Evolutionary conservation across 1,140 invertebrate species (phyloP).

Genomic region (Fopius arisanus): DNA sequence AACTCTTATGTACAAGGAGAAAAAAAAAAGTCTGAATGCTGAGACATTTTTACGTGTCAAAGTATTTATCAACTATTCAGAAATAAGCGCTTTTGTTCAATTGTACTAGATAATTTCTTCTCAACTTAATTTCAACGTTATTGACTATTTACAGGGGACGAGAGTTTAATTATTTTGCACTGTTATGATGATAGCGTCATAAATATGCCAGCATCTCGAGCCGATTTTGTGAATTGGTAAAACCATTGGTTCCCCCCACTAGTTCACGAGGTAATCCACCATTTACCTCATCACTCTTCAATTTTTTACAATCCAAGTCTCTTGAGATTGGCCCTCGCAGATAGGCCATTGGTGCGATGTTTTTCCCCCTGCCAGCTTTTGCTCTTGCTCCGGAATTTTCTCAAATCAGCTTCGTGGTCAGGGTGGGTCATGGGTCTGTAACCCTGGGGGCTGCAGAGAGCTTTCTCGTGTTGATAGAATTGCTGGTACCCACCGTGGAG

Average conservation of each 20-base stretch:
- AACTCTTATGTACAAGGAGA: neutral
- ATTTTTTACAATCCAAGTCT: slow-evolving; percentile 54
- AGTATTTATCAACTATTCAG: neutral
- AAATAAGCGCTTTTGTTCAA: slow-evolving; percentile 34
- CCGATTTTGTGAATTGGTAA: neutral
- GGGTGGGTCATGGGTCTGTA: slow-evolving; percentile 85
- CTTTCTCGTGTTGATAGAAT: slow-evolving; percentile 80
- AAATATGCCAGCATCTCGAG: neutral
- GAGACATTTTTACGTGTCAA: neutral
- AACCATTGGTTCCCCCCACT: neutral
- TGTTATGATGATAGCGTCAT: neutral
- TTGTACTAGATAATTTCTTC: slow-evolving; percentile 32
- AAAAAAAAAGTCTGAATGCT: slow-evolving; percentile 7
- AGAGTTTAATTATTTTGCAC: neutral
- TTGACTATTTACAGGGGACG: slow-evolving; percentile 21
- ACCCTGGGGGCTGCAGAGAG: slow-evolving; percentile 78
- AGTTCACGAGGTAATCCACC: neutral
- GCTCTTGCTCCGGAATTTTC: slow-evolving; percentile 78
- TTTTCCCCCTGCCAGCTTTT: slow-evolving; percentile 75
- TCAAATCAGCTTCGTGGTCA: slow-evolving; percentile 75
- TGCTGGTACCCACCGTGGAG: slow-evolving; percentile 93
- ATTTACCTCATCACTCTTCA: neutral
- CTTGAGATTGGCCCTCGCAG: slow-evolving; percentile 53
- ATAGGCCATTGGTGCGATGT: slow-evolving; percentile 35
- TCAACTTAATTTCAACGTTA: neutral